Evolutionary conservation across 2,113 vertebrate genomes (phyloP).

Genomic region (Nipponia nippon): DNA sequence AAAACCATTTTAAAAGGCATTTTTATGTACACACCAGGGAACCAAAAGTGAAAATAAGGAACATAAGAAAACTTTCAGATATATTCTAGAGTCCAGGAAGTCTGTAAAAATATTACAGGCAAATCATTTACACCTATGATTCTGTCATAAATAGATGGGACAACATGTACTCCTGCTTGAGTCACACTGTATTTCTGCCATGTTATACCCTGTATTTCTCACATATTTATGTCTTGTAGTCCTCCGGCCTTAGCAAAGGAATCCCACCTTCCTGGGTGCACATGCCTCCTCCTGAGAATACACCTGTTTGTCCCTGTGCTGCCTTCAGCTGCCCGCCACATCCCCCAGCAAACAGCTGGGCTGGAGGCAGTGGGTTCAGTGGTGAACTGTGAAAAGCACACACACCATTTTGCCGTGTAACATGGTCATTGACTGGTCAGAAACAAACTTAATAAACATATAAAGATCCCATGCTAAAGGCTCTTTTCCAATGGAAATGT

Average conservation of each 20-base stretch:
- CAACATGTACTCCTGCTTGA: neutral
- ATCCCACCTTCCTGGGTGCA: neutral
- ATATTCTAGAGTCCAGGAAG: neutral
- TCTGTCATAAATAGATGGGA: neutral
- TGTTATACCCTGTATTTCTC: neutral
- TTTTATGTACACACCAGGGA: constrained; percentile 2
- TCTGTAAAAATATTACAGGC: neutral
- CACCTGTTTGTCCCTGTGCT: neutral
- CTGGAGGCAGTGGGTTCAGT: neutral
- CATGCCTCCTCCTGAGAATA: neutral
- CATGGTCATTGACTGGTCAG: neutral
- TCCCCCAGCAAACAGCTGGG: neutral
- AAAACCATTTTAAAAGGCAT: neutral
- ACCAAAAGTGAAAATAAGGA: neutral
- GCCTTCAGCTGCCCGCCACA: neutral
- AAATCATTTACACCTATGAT: neutral
- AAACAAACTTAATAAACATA: neutral
- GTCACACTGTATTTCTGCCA: neutral
- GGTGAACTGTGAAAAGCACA: too few species aligned
- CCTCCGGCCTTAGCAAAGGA: neutral
- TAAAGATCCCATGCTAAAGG: neutral
- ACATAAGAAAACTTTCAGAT: neutral
- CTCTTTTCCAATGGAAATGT: neutral
- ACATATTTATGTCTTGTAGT: neutral
- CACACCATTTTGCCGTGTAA: neutral